A percentile compares a stretch with the other conserved stretches of the same genome.
Evolutionary conservation across 1,140 invertebrate genomes (phyloP).

Genomic region (Drosophila setifemur): DNA sequence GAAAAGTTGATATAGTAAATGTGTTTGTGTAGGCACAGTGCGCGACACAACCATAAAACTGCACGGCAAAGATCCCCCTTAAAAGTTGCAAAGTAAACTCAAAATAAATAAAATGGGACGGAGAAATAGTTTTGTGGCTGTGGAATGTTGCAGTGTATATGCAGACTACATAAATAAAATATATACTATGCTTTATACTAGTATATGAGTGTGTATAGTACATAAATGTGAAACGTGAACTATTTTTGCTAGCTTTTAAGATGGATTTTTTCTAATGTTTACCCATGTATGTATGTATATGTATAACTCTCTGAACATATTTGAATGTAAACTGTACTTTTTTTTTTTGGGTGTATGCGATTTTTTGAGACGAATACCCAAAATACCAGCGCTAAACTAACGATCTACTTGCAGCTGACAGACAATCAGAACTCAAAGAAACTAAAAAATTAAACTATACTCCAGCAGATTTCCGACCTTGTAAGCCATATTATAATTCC

Average conservation of each 20-base stretch:
- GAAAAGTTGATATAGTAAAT: slow-evolving; percentile 15
- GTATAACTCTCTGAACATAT: not conserved
- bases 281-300: slow-evolving; percentile 18
- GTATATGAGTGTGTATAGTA: too few relatives aligned
- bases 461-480: not conserved
- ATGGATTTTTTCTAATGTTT: slow-evolving; percentile 29
- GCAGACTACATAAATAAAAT: slow-evolving; percentile 13
- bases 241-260: slow-evolving; percentile 58
- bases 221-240: slow-evolving; percentile 30
- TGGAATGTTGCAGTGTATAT: slow-evolving; percentile 10
- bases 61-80: not conserved
- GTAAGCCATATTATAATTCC: slow-evolving; percentile 5
- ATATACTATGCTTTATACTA: too few relatives aligned
- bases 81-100: not conserved
- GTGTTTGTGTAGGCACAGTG: slow-evolving; percentile 14
- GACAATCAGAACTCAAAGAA: slow-evolving; percentile 73
- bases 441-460: slow-evolving; percentile 25
- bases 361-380: not conserved
- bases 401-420: slow-evolving; percentile 70
- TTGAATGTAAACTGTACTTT: slow-evolving; percentile 10
- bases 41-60: slow-evolving; percentile 1
- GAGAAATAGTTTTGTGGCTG: slow-evolving; percentile 24
- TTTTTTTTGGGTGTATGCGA: slow-evolving; percentile 14
- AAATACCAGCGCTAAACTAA: slow-evolving; percentile 17
- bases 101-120: too few relatives aligned